phyloP scores from a whole-genome alignment of 2,888 invertebrate genomes.

The Hemistola chrysoprasaria region DNA sequence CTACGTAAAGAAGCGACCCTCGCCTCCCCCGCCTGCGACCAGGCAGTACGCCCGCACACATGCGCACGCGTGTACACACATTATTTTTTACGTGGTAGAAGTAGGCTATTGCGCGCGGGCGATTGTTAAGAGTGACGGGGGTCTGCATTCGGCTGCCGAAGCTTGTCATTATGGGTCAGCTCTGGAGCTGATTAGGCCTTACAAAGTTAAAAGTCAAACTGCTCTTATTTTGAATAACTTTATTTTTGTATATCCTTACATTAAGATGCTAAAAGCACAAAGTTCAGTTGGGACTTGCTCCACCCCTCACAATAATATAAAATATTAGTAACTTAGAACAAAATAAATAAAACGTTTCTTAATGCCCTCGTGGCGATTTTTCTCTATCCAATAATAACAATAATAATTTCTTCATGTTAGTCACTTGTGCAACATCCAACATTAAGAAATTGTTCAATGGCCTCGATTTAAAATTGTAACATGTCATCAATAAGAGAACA shows the following conservation, averaged over 20 bases:
- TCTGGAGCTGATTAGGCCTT: no score
- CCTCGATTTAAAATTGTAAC: slow-evolving; percentile 78
- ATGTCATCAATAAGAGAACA: slow-evolving; percentile 39
- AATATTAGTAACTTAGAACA: slow-evolving; percentile 75
- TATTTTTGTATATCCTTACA: slow-evolving; percentile 71
- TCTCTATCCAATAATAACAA: slow-evolving; percentile 56
- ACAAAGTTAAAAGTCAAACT: slow-evolving; percentile 18
- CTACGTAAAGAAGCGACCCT: no score
- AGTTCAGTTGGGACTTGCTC: slow-evolving; percentile 64
- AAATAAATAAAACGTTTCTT: slow-evolving; percentile 78
- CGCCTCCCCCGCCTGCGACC: no score
- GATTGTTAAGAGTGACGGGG: no score
- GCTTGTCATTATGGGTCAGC: no score
- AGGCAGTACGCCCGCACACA: no score
- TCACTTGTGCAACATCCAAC: slow-evolving; percentile 69
- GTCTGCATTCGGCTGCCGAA: no score
- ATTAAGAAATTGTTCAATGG: slow-evolving; percentile 73
- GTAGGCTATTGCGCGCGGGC: no score
- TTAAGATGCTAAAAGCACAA: slow-evolving; percentile 71
- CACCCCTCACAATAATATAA: slow-evolving; percentile 69
- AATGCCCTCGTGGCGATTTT: slow-evolving; percentile 68
- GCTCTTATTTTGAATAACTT: slow-evolving; percentile 48
- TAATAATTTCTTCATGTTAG: slow-evolving; percentile 70
- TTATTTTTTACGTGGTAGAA: no score
- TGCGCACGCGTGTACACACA: no score